phyloP scores from a whole-genome alignment of 1,140 invertebrate genomes.

The Drosophila pallidifrons region DNA sequence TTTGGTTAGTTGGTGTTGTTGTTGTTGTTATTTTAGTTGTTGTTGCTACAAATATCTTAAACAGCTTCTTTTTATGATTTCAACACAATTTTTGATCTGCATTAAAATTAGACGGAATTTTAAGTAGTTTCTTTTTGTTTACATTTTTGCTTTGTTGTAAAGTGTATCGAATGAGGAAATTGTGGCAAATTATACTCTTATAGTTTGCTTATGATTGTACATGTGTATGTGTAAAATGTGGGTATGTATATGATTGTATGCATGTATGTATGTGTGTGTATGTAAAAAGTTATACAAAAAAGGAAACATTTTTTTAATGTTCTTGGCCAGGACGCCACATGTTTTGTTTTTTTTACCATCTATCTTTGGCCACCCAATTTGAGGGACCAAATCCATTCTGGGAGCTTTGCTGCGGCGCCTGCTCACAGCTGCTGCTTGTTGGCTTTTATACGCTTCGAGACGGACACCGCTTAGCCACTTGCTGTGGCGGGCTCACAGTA shows the following conservation, averaged over 20 bases:
- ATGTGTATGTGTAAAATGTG: slow-evolving; percentile 9
- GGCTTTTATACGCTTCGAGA: background rate
- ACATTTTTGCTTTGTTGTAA: slow-evolving; percentile 28
- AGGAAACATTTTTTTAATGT: slow-evolving; percentile 28
- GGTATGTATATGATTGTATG: slow-evolving; percentile 1
- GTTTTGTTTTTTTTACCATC: background rate
- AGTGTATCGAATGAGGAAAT: slow-evolving; percentile 22
- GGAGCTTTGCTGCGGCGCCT: slow-evolving; percentile 12
- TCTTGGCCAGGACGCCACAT: slow-evolving; percentile 27
- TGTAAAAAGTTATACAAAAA: slow-evolving; percentile 49
- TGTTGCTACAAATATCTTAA: slow-evolving; percentile 12
- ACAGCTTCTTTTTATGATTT: slow-evolving; percentile 41
- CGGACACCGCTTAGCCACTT: slow-evolving; percentile 62
- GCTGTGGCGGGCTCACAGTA: slow-evolving; percentile 79
- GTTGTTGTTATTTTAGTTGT: slow-evolving; percentile 8
- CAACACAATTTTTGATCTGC: slow-evolving; percentile 36
- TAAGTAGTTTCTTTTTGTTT: slow-evolving; percentile 39
- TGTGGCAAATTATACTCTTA: slow-evolving; percentile 27
- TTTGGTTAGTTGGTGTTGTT: slow-evolving; percentile 67
- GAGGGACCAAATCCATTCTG: background rate
- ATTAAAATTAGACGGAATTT: slow-evolving; percentile 53
- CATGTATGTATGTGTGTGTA: slow-evolving; percentile 12
- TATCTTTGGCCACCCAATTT: background rate
- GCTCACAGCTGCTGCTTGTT: slow-evolving; percentile 28
- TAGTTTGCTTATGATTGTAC: slow-evolving; percentile 20